Evolutionary conservation across 2,113 vertebrate species (phyloP).

Genomic region (Larimichthys crocea): DNA sequence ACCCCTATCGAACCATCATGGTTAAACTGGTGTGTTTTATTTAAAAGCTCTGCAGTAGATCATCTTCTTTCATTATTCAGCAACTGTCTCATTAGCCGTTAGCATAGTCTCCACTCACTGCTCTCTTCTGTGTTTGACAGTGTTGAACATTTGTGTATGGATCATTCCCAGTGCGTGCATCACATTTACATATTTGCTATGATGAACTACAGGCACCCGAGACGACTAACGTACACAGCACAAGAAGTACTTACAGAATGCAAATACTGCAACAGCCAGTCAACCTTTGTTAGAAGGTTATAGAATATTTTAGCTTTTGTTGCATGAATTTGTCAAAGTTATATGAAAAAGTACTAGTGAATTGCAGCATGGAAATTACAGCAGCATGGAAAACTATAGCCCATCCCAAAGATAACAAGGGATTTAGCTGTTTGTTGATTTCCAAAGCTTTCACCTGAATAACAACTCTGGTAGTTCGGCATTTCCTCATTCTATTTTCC

Average conservation of each 20-base stretch:
- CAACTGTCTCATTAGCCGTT: constrained; percentile 41
- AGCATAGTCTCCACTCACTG: constrained; percentile 14
- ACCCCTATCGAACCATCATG: constrained; percentile 11
- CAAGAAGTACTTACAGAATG: constrained; percentile 5
- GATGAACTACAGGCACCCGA: background rate
- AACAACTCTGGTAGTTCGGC: constrained; percentile 3
- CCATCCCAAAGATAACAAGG: background rate
- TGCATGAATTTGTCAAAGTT: background rate
- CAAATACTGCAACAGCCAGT: constrained; percentile 3
- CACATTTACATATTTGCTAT: constrained; percentile 44
- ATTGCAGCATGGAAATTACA: too few species aligned
- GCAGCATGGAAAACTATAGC: background rate
- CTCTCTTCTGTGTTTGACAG: constrained; percentile 28
- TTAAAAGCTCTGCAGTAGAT: background rate
- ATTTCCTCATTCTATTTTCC: constrained; percentile 47
- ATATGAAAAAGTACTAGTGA: background rate
- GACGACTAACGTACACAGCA: constrained; percentile 5
- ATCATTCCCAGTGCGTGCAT: constrained; percentile 35
- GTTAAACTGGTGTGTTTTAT: constrained; percentile 17
- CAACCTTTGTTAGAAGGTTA: constrained; percentile 1
- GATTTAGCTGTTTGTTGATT: constrained; percentile 20
- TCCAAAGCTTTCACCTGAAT: constrained; percentile 22
- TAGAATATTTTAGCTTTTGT: background rate
- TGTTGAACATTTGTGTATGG: constrained; percentile 22
- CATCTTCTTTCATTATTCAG: constrained; percentile 4